A percentile compares a stretch with the other conserved stretches of the same genome.
Evolutionary conservation across 1,140 invertebrate species (phyloP).

Genomic region (Bombus confusus): DNA sequence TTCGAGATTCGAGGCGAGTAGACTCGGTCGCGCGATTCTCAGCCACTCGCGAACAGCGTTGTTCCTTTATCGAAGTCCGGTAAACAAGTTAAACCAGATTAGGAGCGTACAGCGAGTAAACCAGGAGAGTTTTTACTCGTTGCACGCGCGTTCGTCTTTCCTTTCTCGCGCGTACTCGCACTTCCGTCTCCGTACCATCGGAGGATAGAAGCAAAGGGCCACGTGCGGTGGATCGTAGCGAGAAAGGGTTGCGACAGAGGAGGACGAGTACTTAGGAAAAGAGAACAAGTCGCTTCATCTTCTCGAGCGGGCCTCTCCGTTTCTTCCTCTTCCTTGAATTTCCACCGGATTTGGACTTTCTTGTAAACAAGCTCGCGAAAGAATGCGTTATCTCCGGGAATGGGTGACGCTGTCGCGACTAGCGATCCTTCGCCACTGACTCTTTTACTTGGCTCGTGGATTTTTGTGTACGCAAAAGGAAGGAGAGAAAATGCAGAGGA

Average conservation of each 20-base stretch:
- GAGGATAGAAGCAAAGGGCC: background rate
- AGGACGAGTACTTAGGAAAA: conserved; percentile 55
- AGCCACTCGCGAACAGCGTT: conserved; percentile 59
- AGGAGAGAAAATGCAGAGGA: too few relatives aligned
- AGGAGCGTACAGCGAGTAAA: conserved; percentile 66
- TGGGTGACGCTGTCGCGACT: conserved; percentile 72
- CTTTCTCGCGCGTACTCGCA: conserved; percentile 3
- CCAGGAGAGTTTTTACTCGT: conserved; percentile 1
- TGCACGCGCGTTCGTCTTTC: conserved; percentile 24
- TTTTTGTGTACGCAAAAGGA: background rate
- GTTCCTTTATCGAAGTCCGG: conserved; percentile 73
- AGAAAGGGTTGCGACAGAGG: conserved; percentile 23
- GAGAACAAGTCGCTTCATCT: conserved; percentile 76
- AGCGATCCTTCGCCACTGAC: conserved; percentile 18
- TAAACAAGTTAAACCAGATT: conserved; percentile 81
- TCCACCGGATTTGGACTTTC: conserved; percentile 65
- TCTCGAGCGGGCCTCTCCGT: conserved; percentile 75
- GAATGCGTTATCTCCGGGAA: conserved; percentile 71
- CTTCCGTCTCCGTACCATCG: background rate
- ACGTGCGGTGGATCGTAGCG: conserved; percentile 10
- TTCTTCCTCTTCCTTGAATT: conserved; percentile 73
- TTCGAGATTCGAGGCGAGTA: conserved; percentile 62
- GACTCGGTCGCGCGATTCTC: background rate
- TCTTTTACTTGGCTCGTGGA: conserved; percentile 22
- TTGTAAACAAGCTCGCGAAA: conserved; percentile 76